These are phyloP conservation scores for Netelia inedita DNA, from an alignment of 2,888 invertebrate species.

Conservation along the genomic window DNA sequence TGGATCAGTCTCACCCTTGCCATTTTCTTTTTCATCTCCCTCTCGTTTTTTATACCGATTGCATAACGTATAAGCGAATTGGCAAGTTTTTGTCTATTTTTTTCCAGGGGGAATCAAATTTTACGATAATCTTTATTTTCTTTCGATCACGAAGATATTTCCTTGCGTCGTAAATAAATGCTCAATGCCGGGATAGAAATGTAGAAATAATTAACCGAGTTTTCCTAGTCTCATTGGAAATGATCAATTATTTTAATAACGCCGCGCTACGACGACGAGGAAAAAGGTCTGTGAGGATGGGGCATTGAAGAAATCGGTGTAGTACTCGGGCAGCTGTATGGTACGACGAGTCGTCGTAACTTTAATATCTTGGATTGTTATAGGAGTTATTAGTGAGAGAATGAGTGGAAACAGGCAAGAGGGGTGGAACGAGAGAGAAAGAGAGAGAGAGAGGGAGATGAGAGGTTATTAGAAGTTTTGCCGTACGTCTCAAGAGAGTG, in stretches of 20 bases:
- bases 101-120: too few species aligned
- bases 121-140: too few species aligned
- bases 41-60: background rate
- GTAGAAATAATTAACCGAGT: slow-evolving; percentile 11
- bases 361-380: slow-evolving; percentile 67
- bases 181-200: background rate
- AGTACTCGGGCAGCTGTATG: slow-evolving; percentile 33
- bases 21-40: background rate
- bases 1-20: slow-evolving; percentile 41
- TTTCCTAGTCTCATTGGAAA: slow-evolving; percentile 16
- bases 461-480: slow-evolving; percentile 67
- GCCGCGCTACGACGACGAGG: slow-evolving; percentile 18
- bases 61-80: background rate
- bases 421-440: background rate
- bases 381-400: slow-evolving; percentile 63
- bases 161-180: too few species aligned
- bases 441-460: slow-evolving; percentile 15
- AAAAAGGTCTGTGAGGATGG: background rate
- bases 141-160: too few species aligned
- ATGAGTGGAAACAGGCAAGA: slow-evolving; percentile 18
- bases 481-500: slow-evolving; percentile 56
- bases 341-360: slow-evolving; percentile 57
- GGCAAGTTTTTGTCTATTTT: background rate
- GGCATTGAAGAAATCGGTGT: slow-evolving; percentile 13
- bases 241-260: slow-evolving; percentile 55